Evolutionary conservation across 2,113 vertebrate species (phyloP).

Genomic region (Microtus pennsylvanicus): DNA sequence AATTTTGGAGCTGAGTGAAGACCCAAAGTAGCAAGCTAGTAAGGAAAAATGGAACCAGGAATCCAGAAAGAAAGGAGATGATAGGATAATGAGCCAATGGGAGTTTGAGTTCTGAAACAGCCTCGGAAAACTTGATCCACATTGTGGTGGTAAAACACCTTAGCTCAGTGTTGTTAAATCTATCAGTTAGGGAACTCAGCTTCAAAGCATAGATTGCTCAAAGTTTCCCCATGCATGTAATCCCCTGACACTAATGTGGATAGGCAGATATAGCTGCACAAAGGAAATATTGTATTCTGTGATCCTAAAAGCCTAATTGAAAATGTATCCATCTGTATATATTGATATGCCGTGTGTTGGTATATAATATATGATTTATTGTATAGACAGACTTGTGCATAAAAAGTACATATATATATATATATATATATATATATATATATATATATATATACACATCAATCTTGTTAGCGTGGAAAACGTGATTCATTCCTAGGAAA

Average conservation of each 20-base stretch:
- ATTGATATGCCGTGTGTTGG: accelerated
- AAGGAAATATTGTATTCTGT: not conserved
- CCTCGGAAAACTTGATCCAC: accelerated
- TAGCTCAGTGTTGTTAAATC: too few species aligned
- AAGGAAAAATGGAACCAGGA: not conserved
- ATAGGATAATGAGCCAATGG: accelerated
- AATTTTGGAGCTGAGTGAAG: not conserved
- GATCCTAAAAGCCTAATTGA: not conserved
- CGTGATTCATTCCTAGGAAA: not conserved
- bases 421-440: too few species aligned
- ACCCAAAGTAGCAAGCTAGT: not conserved
- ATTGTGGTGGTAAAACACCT: too few species aligned
- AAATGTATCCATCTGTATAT: not conserved
- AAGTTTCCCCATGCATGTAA: not conserved
- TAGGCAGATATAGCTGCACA: accelerated
- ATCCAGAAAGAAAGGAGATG: not conserved
- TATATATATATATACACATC: too few species aligned
- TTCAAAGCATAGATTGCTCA: not conserved
- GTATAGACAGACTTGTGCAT: accelerated
- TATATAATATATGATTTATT: not conserved
- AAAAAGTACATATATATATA: not conserved
- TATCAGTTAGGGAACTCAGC: accelerated
- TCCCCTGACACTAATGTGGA: not conserved
- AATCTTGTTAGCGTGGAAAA: not conserved
- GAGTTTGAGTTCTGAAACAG: not conserved